These are phyloP conservation scores for Hydriomena furcata DNA, from an alignment of 2,888 invertebrate species.

Conservation along the genomic window DNA sequence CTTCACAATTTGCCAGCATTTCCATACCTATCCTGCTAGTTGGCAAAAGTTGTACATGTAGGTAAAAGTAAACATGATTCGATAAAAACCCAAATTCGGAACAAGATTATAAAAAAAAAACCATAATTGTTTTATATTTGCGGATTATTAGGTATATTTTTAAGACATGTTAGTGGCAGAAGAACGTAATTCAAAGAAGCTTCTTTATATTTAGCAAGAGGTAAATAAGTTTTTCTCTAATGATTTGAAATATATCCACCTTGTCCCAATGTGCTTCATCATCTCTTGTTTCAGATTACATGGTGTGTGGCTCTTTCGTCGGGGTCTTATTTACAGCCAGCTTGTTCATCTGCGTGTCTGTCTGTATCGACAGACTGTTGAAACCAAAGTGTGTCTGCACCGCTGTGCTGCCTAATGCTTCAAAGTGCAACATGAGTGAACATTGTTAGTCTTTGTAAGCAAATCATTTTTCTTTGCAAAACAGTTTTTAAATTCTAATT, in stretches of 20 bases:
- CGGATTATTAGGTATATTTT: no score
- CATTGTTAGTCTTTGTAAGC: constrained; percentile 28
- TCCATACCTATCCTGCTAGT: no score
- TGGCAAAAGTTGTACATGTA: no score
- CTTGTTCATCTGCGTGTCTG: constrained; percentile 18
- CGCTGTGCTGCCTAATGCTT: background rate
- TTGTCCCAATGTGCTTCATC: constrained; percentile 54
- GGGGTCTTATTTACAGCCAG: constrained; percentile 31
- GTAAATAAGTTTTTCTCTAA: constrained; percentile 35
- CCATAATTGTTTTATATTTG: no score
- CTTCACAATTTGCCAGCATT: no score
- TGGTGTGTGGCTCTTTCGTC: constrained; percentile 31
- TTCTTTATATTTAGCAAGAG: constrained; percentile 3
- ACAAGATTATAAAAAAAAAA: background rate
- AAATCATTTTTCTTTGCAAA: constrained; percentile 28
- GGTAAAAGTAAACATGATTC: background rate
- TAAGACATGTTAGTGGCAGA: no score
- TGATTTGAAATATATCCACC: constrained; percentile 27
- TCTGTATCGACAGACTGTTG: constrained; percentile 16
- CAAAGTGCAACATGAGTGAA: constrained; percentile 18
- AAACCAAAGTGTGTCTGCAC: constrained; percentile 22
- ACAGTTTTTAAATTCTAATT: background rate
- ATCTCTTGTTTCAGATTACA: constrained; percentile 56
- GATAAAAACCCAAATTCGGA: constrained; percentile 3
- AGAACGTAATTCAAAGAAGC: no score